A percentile compares a stretch with the other conserved stretches of the same genome.
Evolutionary conservation across 2,113 vertebrate species (phyloP).

Genomic region (Pachycephala philippinensis): DNA sequence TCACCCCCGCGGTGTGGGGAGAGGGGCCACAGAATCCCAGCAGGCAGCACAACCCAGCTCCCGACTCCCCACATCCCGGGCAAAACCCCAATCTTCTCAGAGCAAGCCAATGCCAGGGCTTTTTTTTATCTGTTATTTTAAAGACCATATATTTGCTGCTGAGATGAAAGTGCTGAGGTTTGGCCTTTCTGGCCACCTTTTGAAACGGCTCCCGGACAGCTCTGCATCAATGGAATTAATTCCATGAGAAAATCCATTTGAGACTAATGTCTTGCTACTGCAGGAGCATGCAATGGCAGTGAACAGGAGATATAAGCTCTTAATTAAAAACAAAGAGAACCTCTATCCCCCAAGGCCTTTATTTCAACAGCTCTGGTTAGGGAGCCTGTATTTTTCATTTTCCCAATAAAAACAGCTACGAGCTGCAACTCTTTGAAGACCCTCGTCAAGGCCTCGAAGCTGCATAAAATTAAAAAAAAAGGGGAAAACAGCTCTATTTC

Average conservation of each 20-base stretch:
- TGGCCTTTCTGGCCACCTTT: conserved; percentile 19
- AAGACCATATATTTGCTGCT: background rate
- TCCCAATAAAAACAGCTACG: background rate
- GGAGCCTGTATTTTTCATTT: conserved; percentile 3
- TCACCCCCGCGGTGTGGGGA: accelerated
- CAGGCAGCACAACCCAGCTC: background rate
- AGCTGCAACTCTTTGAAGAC: conserved; percentile 3
- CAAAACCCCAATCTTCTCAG: background rate
- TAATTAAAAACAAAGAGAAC: conserved; percentile 58
- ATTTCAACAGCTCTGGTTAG: conserved; percentile 21
- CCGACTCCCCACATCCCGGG: background rate
- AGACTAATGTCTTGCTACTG: background rate
- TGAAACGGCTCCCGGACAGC: background rate
- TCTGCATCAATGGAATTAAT: conserved; percentile 33
- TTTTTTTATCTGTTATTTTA: background rate
- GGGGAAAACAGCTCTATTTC: background rate
- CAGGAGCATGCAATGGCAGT: background rate
- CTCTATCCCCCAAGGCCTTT: conserved; percentile 24
- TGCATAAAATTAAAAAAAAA: conserved; percentile 1
- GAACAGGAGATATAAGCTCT: conserved; percentile 37
- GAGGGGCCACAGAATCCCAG: background rate
- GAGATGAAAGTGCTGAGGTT: conserved; percentile 37
- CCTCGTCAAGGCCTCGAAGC: background rate
- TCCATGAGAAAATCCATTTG: background rate
- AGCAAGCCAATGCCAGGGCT: background rate